These are phyloP conservation scores for Cliona cf. orientalis DNA, from an alignment of 37 sponge, comb jelly and placozoan species.

Conservation along the genomic window DNA sequence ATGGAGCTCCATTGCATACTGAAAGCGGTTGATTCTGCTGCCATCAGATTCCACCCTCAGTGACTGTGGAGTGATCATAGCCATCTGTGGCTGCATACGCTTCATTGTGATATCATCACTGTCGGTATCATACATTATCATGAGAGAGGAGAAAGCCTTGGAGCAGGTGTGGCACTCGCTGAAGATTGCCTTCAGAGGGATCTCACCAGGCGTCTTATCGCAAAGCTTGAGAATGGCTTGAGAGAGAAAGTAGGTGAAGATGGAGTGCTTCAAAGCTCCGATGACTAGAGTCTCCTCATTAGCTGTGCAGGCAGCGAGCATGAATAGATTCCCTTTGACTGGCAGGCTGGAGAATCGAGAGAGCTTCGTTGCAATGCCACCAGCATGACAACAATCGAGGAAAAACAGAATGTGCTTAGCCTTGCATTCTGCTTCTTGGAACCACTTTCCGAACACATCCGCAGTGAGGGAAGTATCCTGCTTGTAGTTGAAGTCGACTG, in stretches of 20 bases:
- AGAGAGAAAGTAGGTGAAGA: conserved; percentile 55
- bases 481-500: conserved; percentile 55
- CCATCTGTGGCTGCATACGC: conserved; percentile 21
- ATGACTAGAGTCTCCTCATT: conserved; percentile 38
- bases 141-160: conserved; percentile 34
- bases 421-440: conserved; percentile 44
- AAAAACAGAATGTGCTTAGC: conserved; percentile 62
- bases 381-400: conserved; percentile 72
- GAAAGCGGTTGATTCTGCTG: conserved; percentile 25
- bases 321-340: conserved; percentile 29
- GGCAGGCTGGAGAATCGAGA: not conserved
- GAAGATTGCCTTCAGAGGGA: conserved; percentile 26
- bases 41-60: not conserved
- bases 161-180: conserved; percentile 31
- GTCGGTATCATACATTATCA: conserved; percentile 14
- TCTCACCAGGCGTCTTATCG: not conserved
- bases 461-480: conserved; percentile 37
- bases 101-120: not conserved
- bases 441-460: conserved; percentile 24
- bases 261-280: conserved; percentile 37
- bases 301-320: conserved; percentile 55
- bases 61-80: not conserved
- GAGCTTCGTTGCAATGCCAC: conserved; percentile 32
- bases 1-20: conserved; percentile 17
- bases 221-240: not conserved